Base-by-base conservation (phyloP, 2,888 invertebrate species). In the Mayetiola destructor region DNA sequence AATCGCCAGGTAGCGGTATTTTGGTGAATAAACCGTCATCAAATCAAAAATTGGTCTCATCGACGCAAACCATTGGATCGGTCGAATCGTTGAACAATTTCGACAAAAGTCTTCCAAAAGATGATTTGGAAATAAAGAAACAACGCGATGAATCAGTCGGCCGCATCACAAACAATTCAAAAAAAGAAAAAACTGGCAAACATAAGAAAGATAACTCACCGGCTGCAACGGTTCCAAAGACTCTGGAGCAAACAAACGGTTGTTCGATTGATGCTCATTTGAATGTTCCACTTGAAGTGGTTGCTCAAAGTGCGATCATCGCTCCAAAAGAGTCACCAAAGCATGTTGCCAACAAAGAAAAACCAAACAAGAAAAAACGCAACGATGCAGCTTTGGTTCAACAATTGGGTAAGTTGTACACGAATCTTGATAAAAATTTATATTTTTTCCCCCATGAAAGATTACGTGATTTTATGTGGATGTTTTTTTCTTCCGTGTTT, bases 51-150 rank as follows among this genome's bases (percentile, higher is more conserved):
- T n/a, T n/a, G n/a, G n/a, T 64, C 20, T 61, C 67, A 0, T 67
- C 66, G 32, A 66, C 66, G n/a, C 58, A 54, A 9, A 32, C 57
- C 2, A 27, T 18, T 37, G 30, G 20, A 16, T 30, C 59, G 27
- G 42, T 75, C 61, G 70, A 77, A 59, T 63, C 75, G 55, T 67
- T 74, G 55, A 89, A 88, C 77, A 81, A 84, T 72, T 88, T 88
- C 73, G 85, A 86, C 67, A 76, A 80, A 67, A 82, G 80, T 70
- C 82, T 81, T 63, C 89, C 90, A 56, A 89, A 88, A 76, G 90
- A 90, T 75, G 87, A 87, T 61, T 60, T 72, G 8, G 72, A 73
- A 59, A 59, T 72, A 20, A 70, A 70, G 59, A 69, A 66, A 56
- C 61, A 63, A 52, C 67, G 69, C 21, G 65, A 64, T 35, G 59